Evolutionary conservation across 2,113 vertebrate genomes (phyloP).

Genomic region (Myotis davidii): DNA sequence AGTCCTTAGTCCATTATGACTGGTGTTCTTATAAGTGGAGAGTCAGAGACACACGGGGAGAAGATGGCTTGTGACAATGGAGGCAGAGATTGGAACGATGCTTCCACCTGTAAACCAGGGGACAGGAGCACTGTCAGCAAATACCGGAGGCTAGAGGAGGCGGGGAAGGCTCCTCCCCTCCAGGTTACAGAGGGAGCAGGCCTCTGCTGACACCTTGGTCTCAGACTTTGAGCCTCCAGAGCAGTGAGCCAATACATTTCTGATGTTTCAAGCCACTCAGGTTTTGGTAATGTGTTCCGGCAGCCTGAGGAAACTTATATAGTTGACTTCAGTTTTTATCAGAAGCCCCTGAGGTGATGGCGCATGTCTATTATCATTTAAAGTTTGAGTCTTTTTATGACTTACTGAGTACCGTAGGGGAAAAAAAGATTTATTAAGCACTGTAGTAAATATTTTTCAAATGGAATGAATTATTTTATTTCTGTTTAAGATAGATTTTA

Average conservation of each 20-base stretch:
- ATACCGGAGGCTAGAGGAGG: neutral
- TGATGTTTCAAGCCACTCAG: neutral
- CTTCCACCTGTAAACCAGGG: neutral
- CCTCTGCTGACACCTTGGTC: neutral
- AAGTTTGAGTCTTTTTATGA: neutral
- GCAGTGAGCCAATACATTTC: neutral
- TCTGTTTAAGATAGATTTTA: neutral
- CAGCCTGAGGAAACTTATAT: neutral
- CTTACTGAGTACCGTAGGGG: neutral
- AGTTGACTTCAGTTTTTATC: neutral
- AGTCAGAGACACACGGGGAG: neutral
- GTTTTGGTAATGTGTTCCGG: neutral
- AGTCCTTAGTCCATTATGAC: neutral
- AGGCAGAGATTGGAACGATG: neutral
- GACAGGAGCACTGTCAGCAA: neutral
- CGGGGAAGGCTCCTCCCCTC: neutral
- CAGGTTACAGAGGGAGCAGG: neutral
- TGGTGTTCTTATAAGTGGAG: neutral
- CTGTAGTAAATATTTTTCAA: neutral
- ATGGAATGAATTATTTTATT: neutral
- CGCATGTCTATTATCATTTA: neutral
- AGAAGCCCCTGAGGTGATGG: neutral
- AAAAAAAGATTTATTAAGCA: neutral
- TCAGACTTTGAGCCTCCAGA: neutral
- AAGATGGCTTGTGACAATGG: neutral